Evolutionary conservation across 2,797 vertebrate genomes (phyloP).

Genomic region (Diplodus sargus): DNA sequence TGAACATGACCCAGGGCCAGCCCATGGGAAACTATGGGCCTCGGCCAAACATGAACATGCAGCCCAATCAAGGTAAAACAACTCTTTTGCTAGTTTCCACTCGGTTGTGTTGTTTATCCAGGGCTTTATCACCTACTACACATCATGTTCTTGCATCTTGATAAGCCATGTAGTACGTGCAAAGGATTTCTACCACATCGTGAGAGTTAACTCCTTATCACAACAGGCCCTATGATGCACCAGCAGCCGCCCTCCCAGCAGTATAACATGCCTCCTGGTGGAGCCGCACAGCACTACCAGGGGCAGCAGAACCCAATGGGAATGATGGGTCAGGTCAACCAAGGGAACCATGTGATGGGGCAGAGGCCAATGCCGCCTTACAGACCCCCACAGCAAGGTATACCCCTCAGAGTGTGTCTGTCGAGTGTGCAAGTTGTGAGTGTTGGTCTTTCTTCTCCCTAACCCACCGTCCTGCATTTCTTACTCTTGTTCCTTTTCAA

Average conservation of each 20-base stretch:
- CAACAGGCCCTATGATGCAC: constrained; percentile 97
- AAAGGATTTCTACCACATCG: not conserved
- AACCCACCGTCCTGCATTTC: constrained; percentile 72
- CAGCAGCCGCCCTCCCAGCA: constrained; percentile 97
- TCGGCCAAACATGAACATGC: constrained; percentile 98
- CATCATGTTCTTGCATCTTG: not conserved
- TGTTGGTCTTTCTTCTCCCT: constrained; percentile 67
- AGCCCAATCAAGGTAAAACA: constrained; percentile 93
- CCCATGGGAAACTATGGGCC: constrained; percentile 97
- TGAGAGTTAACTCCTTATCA: constrained; percentile 19
- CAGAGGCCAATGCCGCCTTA: constrained; percentile 99
- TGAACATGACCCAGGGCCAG: constrained; percentile 97
- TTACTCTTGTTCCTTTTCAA: constrained; percentile 64
- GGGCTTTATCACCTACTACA: not conserved
- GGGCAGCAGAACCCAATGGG: constrained; percentile 97
- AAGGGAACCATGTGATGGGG: constrained; percentile 97
- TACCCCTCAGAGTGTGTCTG: constrained; percentile 58
- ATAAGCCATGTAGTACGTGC: not conserved
- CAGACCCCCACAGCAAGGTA: constrained; percentile 98
- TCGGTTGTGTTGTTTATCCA: constrained; percentile 10
- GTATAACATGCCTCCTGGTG: constrained; percentile 96
- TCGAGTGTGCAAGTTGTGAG: constrained; percentile 68
- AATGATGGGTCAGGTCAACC: constrained; percentile 97
- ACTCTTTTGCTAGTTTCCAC: constrained; percentile 14
- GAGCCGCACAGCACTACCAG: constrained; percentile 96